phyloP scores from a whole-genome alignment of 2,888 invertebrate species.

The Bellardia bayeri region DNA sequence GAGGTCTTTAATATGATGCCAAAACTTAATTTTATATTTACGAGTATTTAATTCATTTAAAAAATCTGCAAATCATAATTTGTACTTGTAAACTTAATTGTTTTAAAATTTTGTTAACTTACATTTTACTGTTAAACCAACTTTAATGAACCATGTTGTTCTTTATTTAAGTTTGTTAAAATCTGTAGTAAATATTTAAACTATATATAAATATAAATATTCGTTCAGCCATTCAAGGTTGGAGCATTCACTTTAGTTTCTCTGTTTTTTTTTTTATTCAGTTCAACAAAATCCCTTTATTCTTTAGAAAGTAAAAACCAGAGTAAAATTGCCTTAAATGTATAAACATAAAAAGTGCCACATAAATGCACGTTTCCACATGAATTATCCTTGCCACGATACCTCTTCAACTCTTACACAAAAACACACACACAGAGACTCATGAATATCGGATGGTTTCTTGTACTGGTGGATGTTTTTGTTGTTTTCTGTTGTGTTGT shows the following conservation, averaged over 20 bases:
- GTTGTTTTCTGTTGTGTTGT: conserved; percentile 4
- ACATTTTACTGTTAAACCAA: not conserved
- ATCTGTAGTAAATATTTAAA: conserved; percentile 21
- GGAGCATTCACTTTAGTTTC: conserved; percentile 24
- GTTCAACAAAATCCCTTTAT: conserved; percentile 41
- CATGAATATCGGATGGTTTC: not conserved
- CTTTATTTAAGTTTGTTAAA: conserved; percentile 39
- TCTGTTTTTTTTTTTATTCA: conserved; percentile 9
- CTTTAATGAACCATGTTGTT: not conserved
- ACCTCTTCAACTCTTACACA: conserved; percentile 24
- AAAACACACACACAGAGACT: not conserved
- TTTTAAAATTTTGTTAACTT: not conserved
- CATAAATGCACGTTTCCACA: conserved; percentile 64
- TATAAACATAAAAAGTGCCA: conserved; percentile 51
- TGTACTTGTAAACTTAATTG: not conserved
- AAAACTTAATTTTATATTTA: too few species aligned
- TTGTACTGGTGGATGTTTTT: not conserved
- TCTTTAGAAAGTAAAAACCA: conserved; percentile 38
- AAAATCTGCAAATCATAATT: too few species aligned
- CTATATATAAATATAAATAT: conserved; percentile 14
- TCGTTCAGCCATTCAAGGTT: conserved; percentile 62
- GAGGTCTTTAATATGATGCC: too few species aligned
- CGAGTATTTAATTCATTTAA: too few species aligned
- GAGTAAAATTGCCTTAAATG: conserved; percentile 36
- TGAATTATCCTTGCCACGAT: conserved; percentile 60